These are phyloP conservation scores for Lerista edwardsae DNA, from an alignment of 2,797 vertebrate genomes.

Conservation along the genomic window DNA sequence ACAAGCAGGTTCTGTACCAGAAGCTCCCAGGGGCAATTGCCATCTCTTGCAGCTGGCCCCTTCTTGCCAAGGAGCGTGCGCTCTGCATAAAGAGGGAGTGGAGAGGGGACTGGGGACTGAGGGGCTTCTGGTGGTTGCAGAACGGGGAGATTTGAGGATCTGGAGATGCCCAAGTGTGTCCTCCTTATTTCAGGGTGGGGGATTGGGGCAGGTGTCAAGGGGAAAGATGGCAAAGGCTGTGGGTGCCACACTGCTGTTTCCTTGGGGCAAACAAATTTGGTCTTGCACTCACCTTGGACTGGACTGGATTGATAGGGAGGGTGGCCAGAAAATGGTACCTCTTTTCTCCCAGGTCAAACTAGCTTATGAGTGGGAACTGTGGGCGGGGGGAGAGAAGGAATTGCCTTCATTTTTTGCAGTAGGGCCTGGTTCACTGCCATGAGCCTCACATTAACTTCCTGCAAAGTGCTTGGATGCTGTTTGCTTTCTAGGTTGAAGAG, in stretches of 20 bases:
- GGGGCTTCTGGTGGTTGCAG: neutral
- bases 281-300: neutral
- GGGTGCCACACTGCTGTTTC: neutral
- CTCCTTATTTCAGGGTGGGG: neutral
- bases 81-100: neutral
- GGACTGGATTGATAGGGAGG: no score
- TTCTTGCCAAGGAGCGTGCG: neutral
- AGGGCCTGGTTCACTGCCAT: neutral
- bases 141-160: neutral
- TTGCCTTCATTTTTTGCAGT: neutral
- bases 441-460: neutral
- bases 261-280: neutral
- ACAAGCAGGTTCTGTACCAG: neutral
- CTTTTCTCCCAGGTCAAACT: neutral
- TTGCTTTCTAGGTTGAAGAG: neutral
- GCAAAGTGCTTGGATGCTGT: neutral
- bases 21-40: neutral
- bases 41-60: neutral
- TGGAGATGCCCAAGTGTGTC: neutral
- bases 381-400: no score
- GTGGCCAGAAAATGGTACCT: neutral
- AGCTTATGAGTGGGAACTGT: neutral
- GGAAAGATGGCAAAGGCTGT: neutral
- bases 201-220: neutral
- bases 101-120: neutral